A percentile compares a stretch with the other conserved stretches of the same genome.
phyloP scores from a whole-genome alignment of 1,140 invertebrate genomes.

The Lordiphosa clarofinis region DNA sequence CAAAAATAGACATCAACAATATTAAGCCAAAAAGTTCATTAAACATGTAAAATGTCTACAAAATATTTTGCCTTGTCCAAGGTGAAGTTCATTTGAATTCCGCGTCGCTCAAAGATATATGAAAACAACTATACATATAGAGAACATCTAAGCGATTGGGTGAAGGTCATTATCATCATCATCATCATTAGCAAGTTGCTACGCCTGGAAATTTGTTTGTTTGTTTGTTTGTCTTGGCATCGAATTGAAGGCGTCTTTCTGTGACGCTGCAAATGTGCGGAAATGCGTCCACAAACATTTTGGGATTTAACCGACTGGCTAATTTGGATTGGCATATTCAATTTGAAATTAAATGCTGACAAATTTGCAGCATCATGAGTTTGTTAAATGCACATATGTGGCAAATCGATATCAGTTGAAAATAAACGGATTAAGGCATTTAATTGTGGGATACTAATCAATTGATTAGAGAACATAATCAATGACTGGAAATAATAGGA shows the following conservation, averaged over 20 bases:
- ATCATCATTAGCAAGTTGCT: conserved; percentile 21
- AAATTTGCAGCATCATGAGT: no score
- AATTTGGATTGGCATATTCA: no score
- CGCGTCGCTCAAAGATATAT: conserved; percentile 53
- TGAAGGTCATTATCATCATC: conserved; percentile 49
- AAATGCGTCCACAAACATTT: conserved; percentile 34
- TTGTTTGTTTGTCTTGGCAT: conserved; percentile 59
- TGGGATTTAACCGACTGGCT: conserved; percentile 11
- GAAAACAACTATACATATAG: background rate
- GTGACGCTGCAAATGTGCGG: conserved; percentile 37
- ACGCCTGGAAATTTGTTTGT: conserved; percentile 53
- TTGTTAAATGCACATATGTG: no score
- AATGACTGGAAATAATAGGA: no score
- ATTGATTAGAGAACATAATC: no score
- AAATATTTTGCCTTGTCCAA: conserved; percentile 44
- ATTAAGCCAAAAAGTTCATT: conserved; percentile 47
- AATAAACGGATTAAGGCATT: no score
- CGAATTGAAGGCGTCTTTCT: conserved; percentile 41
- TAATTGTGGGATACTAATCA: no score
- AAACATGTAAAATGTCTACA: conserved; percentile 61
- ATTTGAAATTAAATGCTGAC: no score
- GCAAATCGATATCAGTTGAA: no score
- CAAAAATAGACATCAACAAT: conserved; percentile 24
- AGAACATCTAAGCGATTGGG: conserved; percentile 46
- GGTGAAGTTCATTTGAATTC: conserved; percentile 76